These are phyloP conservation scores for Noctilio leporinus DNA, from an alignment of 2,113 vertebrate genomes.

Conservation along the genomic window DNA sequence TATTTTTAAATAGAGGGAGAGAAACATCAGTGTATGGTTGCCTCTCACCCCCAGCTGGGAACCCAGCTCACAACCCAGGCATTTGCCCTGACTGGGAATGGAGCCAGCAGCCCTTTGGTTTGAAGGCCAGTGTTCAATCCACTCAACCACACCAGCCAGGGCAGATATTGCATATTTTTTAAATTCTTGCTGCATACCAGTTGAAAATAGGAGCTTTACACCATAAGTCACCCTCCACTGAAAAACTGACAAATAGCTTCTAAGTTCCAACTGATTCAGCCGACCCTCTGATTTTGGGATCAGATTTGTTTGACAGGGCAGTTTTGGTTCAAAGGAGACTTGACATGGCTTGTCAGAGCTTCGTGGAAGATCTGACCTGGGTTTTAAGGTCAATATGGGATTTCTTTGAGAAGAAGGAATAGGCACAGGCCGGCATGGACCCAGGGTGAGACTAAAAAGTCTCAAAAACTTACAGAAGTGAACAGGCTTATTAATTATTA, in stretches of 20 bases:
- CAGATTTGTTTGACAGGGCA: not conserved
- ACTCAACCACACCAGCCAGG: too few species aligned
- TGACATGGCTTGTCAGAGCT: not conserved
- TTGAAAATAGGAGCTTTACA: not conserved
- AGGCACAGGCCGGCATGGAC: not conserved
- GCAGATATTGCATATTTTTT: not conserved
- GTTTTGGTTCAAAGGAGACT: not conserved
- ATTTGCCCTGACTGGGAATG: too few species aligned
- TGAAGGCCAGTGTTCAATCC: too few species aligned
- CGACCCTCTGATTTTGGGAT: not conserved
- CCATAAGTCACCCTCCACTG: not conserved
- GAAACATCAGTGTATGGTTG: too few species aligned
- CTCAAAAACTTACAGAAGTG: not conserved
- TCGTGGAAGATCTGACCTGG: not conserved
- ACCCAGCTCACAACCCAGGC: too few species aligned
- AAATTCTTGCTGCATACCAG: not conserved
- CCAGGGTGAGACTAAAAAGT: not conserved
- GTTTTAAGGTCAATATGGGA: not conserved
- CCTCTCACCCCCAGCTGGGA: too few species aligned
- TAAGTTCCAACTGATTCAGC: not conserved
- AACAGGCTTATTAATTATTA: not conserved
- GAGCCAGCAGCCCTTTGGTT: too few species aligned
- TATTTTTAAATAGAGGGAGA: too few species aligned
- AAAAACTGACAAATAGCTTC: not conserved
- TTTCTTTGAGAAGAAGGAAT: not conserved